Conservation (phyloP, 2,888 invertebrate species). For the Eucera pruinosa region DNA sequence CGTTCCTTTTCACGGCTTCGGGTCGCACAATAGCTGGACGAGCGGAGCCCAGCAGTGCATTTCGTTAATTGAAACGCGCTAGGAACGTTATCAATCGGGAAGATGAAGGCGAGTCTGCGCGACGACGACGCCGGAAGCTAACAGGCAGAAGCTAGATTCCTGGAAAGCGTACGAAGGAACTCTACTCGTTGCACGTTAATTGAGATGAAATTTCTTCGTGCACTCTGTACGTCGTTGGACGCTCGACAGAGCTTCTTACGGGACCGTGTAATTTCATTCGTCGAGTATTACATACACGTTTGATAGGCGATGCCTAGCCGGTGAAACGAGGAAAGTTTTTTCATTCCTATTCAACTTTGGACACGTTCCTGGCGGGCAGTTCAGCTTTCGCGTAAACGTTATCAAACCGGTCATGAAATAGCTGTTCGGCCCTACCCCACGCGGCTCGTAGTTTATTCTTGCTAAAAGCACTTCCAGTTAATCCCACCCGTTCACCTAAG, state of each 20-base stretch:
- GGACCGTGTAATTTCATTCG: neutral
- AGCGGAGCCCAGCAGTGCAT: neutral
- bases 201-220: slow-evolving; percentile 1
- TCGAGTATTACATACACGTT: slow-evolving; percentile 12
- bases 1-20: neutral
- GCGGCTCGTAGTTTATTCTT: slow-evolving; percentile 26
- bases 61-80: slow-evolving; percentile 33
- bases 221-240: too few species aligned
- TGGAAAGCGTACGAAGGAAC: neutral
- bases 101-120: neutral
- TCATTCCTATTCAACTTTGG: neutral
- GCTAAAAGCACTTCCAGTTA: slow-evolving; percentile 41
- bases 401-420: slow-evolving; percentile 13
- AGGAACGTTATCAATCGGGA: slow-evolving; percentile 12
- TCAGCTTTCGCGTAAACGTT: slow-evolving; percentile 12
- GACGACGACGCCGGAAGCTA: too few species aligned
- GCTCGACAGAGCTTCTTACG: neutral
- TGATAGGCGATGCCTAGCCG: neutral
- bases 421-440: neutral
- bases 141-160: neutral
- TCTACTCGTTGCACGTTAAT: slow-evolving; percentile 5
- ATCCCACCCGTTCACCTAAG: slow-evolving; percentile 13
- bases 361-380: neutral
- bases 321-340: slow-evolving; percentile 10
- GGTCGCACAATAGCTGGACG: neutral